phyloP scores from a whole-genome alignment of 2,797 vertebrate genomes.

The Pagetopsis macropterus region DNA sequence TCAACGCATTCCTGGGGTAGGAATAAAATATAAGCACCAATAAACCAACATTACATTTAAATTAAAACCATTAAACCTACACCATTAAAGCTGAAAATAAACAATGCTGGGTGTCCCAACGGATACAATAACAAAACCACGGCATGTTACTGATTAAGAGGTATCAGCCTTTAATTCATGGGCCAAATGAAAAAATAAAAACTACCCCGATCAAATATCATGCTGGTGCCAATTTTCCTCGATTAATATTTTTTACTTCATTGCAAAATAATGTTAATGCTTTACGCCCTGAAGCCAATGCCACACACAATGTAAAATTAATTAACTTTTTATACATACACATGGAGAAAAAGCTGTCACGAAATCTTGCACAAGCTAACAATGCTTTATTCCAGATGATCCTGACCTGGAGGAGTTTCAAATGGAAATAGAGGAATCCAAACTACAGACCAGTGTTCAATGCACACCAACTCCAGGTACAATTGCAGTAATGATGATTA shows the following conservation, averaged over 20 bases:
- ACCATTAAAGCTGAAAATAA: conserved; percentile 37
- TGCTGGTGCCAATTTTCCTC: conserved; percentile 34
- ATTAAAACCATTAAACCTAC: conserved; percentile 46
- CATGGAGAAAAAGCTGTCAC: not conserved
- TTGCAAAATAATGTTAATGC: conserved; percentile 17
- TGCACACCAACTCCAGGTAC: conserved; percentile 92
- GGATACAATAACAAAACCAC: conserved; percentile 58
- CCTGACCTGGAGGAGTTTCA: conserved; percentile 92
- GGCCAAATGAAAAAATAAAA: conserved; percentile 34
- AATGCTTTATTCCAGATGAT: conserved; percentile 85
- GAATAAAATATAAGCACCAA: conserved; percentile 43
- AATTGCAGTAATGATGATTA: not conserved
- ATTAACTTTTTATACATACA: not conserved
- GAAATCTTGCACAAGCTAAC: not conserved
- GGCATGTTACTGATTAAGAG: conserved; percentile 57
- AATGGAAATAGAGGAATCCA: conserved; percentile 89
- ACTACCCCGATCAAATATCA: conserved; percentile 32
- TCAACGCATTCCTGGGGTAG: conserved; percentile 58
- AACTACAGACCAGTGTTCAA: conserved; percentile 89
- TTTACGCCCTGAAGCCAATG: not conserved
- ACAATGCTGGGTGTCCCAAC: conserved; percentile 33
- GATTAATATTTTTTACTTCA: conserved; percentile 13
- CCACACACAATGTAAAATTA: conserved; percentile 12
- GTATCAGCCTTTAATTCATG: conserved; percentile 50
- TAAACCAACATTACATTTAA: conserved; percentile 51